These are phyloP conservation scores for Pristionchus japonicus DNA, from an alignment of 2,888 invertebrate genomes.

Conservation along the genomic window DNA sequence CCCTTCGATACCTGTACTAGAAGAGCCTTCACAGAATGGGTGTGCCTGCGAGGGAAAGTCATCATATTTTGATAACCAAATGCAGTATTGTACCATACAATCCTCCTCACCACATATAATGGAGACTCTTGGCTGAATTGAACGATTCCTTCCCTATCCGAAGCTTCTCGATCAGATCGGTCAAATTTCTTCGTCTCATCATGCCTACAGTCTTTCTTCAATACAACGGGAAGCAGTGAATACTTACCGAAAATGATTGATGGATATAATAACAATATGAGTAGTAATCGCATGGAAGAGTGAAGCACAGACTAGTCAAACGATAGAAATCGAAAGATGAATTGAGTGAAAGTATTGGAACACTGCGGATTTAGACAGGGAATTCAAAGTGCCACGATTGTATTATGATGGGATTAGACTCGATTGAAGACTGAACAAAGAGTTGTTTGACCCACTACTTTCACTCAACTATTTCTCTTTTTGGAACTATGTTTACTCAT, in stretches of 20 bases:
- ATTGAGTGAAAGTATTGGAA: background rate
- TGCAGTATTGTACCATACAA: background rate
- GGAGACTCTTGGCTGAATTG: background rate
- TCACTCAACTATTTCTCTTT: background rate
- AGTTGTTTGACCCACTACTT: background rate
- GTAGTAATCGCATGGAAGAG: background rate
- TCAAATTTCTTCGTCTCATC: background rate
- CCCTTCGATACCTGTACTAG: constrained; percentile 36
- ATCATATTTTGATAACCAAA: background rate
- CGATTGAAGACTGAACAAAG: background rate
- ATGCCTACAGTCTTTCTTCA: too few species aligned
- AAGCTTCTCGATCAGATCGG: constrained; percentile 17
- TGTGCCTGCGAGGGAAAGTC: background rate
- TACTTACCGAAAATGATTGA: background rate
- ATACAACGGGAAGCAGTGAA: too few species aligned
- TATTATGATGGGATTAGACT: constrained; percentile 30
- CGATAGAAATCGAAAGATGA: background rate
- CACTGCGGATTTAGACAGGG: background rate
- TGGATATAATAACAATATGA: background rate
- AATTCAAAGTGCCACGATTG: background rate
- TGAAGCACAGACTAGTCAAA: background rate
- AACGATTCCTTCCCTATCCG: constrained; percentile 44
- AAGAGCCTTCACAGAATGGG: constrained; percentile 39
- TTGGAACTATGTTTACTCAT: background rate
- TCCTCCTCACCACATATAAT: constrained; percentile 41